Conservation (phyloP, 2,888 invertebrate genomes). For the Homarus gammarus region DNA sequence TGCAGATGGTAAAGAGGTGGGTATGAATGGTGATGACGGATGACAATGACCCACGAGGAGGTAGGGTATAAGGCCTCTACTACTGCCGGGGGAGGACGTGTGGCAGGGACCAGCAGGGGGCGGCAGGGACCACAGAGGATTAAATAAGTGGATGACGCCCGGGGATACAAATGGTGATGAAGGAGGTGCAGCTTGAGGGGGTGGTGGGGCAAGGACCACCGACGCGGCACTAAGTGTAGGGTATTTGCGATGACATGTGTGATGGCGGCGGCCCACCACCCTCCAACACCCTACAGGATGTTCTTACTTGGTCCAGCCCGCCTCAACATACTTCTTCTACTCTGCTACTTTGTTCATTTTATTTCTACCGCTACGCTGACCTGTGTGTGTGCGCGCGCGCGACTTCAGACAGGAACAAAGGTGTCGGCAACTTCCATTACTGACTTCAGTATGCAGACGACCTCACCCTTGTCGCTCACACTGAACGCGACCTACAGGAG, state of each 20-base stretch:
- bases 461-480: too few relatives aligned
- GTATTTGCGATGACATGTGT: background rate
- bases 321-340: too few relatives aligned
- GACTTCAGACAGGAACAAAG: too few relatives aligned
- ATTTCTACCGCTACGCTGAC: too few relatives aligned
- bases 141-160: background rate
- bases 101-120: background rate
- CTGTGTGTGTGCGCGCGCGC: too few relatives aligned
- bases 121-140: background rate
- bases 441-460: too few relatives aligned
- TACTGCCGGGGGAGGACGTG: background rate
- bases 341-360: too few relatives aligned
- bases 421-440: too few relatives aligned
- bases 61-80: background rate
- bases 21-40: background rate
- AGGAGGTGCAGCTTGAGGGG: background rate
- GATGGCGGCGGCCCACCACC: background rate
- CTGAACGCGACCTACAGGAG: too few relatives aligned
- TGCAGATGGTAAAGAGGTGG: background rate
- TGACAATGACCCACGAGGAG: background rate
- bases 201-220: background rate
- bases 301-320: background rate
- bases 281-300: background rate
- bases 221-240: too few relatives aligned
- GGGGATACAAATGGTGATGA: background rate